These are phyloP conservation scores for Pipistrellus pygmaeus DNA, from an alignment of 2,797 vertebrate genomes.

Conservation along the genomic window DNA sequence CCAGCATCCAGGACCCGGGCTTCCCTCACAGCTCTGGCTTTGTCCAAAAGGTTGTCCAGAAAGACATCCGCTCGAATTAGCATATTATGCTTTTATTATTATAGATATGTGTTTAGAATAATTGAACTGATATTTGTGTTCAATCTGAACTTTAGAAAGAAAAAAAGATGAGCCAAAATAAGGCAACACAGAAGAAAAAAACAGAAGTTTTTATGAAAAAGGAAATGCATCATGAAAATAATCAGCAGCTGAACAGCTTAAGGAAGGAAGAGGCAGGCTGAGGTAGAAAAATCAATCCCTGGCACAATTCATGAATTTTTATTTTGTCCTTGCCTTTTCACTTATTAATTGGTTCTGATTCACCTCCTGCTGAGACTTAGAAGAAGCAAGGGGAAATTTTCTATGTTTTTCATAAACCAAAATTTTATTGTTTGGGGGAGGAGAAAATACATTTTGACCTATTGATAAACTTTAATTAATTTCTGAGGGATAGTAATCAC, in stretches of 20 bases:
- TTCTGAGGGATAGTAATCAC: not conserved
- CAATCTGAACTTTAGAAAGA: constrained; percentile 33
- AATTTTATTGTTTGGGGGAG: not conserved
- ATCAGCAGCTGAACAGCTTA: constrained; percentile 12
- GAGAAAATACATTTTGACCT: constrained; percentile 9
- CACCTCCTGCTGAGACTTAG: not conserved
- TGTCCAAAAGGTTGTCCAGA: too few species aligned
- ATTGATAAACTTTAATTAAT: constrained; percentile 28
- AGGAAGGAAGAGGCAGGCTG: not conserved
- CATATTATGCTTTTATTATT: too few species aligned
- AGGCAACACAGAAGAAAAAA: not conserved
- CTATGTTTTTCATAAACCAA: not conserved
- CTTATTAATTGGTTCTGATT: constrained; percentile 65
- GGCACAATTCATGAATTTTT: not conserved
- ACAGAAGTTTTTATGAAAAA: constrained; percentile 8
- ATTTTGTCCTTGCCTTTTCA: constrained; percentile 9
- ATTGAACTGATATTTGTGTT: not conserved
- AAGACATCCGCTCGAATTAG: too few species aligned
- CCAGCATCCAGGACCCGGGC: too few species aligned
- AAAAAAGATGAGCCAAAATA: constrained; percentile 43
- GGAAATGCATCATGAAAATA: constrained; percentile 26
- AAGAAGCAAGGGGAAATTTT: constrained; percentile 7
- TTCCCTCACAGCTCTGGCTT: too few species aligned
- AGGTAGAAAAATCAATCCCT: not conserved
- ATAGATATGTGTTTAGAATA: not conserved